These are phyloP conservation scores for Gymnogyps californianus DNA, from an alignment of 2,113 vertebrate species.

Conservation along the genomic window DNA sequence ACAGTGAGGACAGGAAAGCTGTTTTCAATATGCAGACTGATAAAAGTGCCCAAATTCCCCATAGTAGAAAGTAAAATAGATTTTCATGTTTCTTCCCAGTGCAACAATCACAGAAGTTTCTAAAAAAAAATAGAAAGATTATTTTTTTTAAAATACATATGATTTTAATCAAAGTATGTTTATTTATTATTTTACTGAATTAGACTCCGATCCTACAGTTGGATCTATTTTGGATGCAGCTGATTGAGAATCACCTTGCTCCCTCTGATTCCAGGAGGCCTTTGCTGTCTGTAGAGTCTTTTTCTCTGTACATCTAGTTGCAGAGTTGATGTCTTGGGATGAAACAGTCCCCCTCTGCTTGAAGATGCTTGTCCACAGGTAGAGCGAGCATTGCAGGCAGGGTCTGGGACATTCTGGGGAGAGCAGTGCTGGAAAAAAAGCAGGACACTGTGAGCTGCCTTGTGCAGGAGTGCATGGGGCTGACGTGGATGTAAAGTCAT, in stretches of 20 bases:
- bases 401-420: background rate
- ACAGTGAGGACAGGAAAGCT: background rate
- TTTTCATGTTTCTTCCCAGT: background rate
- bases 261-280: background rate
- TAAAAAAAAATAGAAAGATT: background rate
- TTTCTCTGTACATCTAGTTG: background rate
- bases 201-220: background rate
- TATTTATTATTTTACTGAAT: background rate
- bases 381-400: rapidly evolving
- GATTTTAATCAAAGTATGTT: background rate
- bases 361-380: background rate
- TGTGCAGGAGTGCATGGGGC: background rate
- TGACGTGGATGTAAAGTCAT: rapidly evolving
- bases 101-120: background rate
- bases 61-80: background rate
- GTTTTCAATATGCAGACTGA: slow-evolving; percentile 16
- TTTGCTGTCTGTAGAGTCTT: background rate
- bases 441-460: background rate
- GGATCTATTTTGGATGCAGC: background rate
- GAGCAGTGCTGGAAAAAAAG: background rate
- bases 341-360: background rate
- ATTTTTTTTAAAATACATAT: background rate
- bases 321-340: background rate
- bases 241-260: background rate
- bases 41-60: background rate